Conservation (phyloP, 2,888 invertebrate species). For the Periphyllus acericola region DNA sequence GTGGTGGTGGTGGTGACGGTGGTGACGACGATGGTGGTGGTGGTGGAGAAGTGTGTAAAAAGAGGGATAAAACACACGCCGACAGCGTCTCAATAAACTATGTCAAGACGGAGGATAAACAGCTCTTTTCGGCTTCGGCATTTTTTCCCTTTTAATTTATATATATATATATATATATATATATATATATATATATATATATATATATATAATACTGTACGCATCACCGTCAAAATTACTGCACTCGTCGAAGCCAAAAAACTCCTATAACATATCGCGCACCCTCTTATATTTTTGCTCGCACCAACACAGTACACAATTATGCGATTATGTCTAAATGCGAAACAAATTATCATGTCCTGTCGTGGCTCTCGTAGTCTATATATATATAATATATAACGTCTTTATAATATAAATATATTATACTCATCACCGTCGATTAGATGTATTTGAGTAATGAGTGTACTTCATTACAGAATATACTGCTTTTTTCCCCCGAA, state of each 20-base stretch:
- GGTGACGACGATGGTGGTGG: background rate
- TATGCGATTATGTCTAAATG: no score
- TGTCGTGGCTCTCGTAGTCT: no score
- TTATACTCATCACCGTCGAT: no score
- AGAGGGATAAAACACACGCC: slow-evolving; percentile 44
- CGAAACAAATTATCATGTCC: no score
- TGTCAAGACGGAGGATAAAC: slow-evolving; percentile 43
- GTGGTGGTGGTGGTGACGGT: background rate
- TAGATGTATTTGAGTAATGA: no score
- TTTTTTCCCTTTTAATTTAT: slow-evolving; percentile 6
- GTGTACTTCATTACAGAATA: no score
- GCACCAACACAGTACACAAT: background rate
- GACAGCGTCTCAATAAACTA: slow-evolving; percentile 56
- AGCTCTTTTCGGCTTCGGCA: slow-evolving; percentile 26
- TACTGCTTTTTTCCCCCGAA: no score
- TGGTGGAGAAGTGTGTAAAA: slow-evolving; percentile 36
- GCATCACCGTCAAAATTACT: background rate
- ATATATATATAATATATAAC: no score
- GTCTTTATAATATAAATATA: no score
- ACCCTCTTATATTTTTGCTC: background rate
- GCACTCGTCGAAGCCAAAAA: slow-evolving; percentile 1
- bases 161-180: background rate
- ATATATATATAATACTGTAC: background rate
- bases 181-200: background rate
- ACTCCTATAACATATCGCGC: background rate